Evolutionary conservation across 2,888 invertebrate genomes (phyloP).

Genomic region (Eretmocerus hayati): DNA sequence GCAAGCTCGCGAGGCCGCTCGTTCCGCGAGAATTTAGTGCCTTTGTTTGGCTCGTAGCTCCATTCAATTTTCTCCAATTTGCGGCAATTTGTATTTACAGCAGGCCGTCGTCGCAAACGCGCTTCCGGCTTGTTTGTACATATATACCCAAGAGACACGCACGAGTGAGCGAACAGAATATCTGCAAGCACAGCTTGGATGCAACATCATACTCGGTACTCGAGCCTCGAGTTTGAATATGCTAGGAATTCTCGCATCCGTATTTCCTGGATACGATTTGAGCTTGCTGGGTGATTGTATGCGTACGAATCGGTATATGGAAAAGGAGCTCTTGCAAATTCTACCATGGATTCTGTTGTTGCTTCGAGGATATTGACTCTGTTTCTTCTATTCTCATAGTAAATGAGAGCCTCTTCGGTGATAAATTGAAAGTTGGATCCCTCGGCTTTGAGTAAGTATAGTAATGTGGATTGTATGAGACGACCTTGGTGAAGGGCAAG

Average conservation of each 20-base stretch:
- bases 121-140: neutral
- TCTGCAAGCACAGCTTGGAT: neutral
- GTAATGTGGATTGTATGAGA: too few species aligned
- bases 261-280: neutral
- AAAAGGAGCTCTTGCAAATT: too few species aligned
- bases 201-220: neutral
- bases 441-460: too few species aligned
- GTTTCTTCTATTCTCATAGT: too few species aligned
- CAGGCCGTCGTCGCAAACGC: conserved; percentile 18
- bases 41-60: conserved; percentile 44
- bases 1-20: conserved; percentile 38
- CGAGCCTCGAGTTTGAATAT: neutral
- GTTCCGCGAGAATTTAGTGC: conserved; percentile 40
- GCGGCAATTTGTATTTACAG: conserved; percentile 44
- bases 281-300: too few species aligned
- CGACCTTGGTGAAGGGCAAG: too few species aligned
- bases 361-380: too few species aligned
- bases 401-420: too few species aligned
- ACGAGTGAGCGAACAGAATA: too few species aligned
- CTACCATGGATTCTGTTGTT: too few species aligned
- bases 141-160: neutral
- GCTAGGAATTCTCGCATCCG: neutral
- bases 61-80: conserved; percentile 47
- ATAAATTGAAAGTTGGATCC: too few species aligned
- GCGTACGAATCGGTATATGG: too few species aligned